phyloP scores from a whole-genome alignment of 2,797 vertebrate species.

The Tenualosa ilisha region DNA sequence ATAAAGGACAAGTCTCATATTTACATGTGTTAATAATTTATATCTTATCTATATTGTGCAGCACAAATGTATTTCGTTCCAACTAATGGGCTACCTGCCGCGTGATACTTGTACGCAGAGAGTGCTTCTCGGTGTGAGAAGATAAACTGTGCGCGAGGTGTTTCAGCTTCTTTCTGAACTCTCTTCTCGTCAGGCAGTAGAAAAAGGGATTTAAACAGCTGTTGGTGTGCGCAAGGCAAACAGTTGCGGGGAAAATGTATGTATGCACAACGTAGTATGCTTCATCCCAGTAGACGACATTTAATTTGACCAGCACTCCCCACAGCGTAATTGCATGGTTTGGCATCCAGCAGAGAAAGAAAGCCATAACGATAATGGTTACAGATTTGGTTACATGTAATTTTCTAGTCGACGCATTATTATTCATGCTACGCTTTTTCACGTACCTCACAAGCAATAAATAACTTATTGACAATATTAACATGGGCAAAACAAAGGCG shows the following conservation, averaged over 20 bases:
- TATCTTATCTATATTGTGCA: not conserved
- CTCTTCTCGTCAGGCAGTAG: constrained; percentile 76
- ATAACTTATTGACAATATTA: constrained; percentile 72
- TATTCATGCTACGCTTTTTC: constrained; percentile 65
- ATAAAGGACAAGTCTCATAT: not conserved
- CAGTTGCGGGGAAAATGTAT: constrained; percentile 76
- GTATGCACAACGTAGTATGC: constrained; percentile 73
- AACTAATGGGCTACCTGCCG: not conserved
- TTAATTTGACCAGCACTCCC: constrained; percentile 74
- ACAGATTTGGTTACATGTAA: constrained; percentile 69
- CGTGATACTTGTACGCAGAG: not conserved
- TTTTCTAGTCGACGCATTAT: constrained; percentile 54
- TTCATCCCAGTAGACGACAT: constrained; percentile 66
- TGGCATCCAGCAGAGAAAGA: constrained; percentile 82
- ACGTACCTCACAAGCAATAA: constrained; percentile 76
- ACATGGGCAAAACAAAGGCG: constrained; percentile 76
- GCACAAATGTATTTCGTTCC: not conserved
- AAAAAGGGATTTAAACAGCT: constrained; percentile 83
- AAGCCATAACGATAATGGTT: constrained; percentile 74
- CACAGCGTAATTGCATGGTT: constrained; percentile 80
- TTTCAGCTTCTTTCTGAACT: constrained; percentile 56
- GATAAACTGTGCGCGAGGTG: constrained; percentile 15
- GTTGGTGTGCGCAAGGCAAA: constrained; percentile 80
- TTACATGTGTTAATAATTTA: not conserved
- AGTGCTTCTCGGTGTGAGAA: not conserved